These are phyloP conservation scores for Lithobates sylvaticus DNA, from an alignment of 2,797 vertebrate species.

Conservation along the genomic window DNA sequence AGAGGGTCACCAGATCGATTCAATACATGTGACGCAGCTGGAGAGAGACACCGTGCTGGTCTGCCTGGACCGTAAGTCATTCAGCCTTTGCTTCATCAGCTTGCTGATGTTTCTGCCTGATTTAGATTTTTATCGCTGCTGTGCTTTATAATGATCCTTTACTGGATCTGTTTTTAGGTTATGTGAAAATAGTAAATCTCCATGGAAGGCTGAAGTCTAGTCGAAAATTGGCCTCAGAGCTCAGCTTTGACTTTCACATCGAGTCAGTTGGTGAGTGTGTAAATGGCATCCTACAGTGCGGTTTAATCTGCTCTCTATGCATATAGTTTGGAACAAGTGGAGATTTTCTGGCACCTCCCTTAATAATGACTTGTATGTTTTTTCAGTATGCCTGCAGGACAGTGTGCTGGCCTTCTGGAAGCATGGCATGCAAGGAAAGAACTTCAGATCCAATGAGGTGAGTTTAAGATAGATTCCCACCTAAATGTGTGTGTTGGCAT, in stretches of 20 bases:
- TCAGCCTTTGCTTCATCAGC: neutral
- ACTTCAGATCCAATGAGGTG: slow-evolving; percentile 98
- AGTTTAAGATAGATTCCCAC: slow-evolving; percentile 35
- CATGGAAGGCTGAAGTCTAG: slow-evolving; percentile 95
- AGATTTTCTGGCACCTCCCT: neutral
- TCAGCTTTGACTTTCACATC: slow-evolving; percentile 97
- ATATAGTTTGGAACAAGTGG: neutral
- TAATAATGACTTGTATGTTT: slow-evolving; percentile 42
- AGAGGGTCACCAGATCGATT: slow-evolving; percentile 89
- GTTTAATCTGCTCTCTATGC: too few species aligned
- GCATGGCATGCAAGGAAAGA: slow-evolving; percentile 98
- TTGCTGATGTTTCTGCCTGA: neutral
- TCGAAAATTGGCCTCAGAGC: slow-evolving; percentile 96
- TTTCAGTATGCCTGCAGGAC: slow-evolving; percentile 97
- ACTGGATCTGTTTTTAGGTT: slow-evolving; percentile 69
- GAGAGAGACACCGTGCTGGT: slow-evolving; percentile 97
- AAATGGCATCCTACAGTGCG: neutral
- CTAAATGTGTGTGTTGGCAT: too few species aligned
- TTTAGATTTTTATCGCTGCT: too few species aligned
- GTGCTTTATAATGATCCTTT: neutral
- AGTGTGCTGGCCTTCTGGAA: slow-evolving; percentile 99
- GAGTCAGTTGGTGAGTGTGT: slow-evolving; percentile 92
- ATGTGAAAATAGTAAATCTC: slow-evolving; percentile 97
- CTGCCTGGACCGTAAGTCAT: slow-evolving; percentile 94
- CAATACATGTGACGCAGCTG: slow-evolving; percentile 96